Percentiles rank a stretch among this genome's conserved stretches.
Evolutionary conservation across 2,888 invertebrate genomes (phyloP).

Genomic region (Graphium colonna): DNA sequence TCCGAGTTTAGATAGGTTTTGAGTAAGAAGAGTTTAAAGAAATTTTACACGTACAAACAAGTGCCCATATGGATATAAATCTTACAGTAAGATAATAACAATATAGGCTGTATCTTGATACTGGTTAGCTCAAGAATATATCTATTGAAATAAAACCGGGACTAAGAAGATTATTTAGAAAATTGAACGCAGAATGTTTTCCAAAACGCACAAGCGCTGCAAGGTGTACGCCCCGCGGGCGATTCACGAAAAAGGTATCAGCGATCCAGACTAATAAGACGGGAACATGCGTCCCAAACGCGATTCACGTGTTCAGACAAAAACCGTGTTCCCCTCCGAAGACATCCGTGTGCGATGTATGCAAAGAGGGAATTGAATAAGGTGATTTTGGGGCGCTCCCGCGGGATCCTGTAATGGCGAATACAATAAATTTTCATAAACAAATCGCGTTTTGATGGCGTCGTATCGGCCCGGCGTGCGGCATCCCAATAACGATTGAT

Average conservation of each 20-base stretch:
- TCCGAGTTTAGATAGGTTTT: too few relatives aligned
- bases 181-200: slow-evolving; percentile 26
- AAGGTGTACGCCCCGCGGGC: slow-evolving; percentile 44
- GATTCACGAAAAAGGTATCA: slow-evolving; percentile 67
- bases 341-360: slow-evolving; percentile 74
- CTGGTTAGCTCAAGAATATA: too few relatives aligned
- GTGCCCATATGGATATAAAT: too few relatives aligned
- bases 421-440: slow-evolving; percentile 81
- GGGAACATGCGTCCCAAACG: slow-evolving; percentile 73
- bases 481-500: slow-evolving; percentile 76
- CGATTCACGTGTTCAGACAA: slow-evolving; percentile 77
- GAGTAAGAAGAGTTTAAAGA: too few relatives aligned
- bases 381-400: slow-evolving; percentile 77
- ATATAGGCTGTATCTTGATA: too few relatives aligned
- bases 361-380: slow-evolving; percentile 81
- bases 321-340: slow-evolving; percentile 65
- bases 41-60: too few relatives aligned
- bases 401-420: slow-evolving; percentile 76
- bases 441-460: slow-evolving; percentile 80
- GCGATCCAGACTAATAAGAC: slow-evolving; percentile 75
- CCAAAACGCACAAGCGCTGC: slow-evolving; percentile 29
- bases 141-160: too few relatives aligned
- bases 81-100: too few relatives aligned
- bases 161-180: slow-evolving; percentile 2
- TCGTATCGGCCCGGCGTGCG: slow-evolving; percentile 58